Evolutionary conservation across 2,797 vertebrate species (phyloP).

Genomic region (Cynodonichthys magdalenae): DNA sequence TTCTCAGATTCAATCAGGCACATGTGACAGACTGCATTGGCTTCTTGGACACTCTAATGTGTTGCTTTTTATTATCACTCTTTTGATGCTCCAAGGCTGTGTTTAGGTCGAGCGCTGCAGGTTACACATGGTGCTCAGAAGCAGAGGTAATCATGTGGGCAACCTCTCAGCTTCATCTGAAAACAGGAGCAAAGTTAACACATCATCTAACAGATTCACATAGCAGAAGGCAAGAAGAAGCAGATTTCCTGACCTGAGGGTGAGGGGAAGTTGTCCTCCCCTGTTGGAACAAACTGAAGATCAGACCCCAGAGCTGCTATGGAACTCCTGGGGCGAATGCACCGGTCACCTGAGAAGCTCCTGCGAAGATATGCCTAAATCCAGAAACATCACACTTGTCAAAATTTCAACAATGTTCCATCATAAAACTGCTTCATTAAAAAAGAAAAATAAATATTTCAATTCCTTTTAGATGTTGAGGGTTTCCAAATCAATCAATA

Average conservation of each 20-base stretch:
- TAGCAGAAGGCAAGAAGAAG: neutral
- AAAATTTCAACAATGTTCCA: neutral
- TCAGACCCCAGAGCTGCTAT: constrained; percentile 82
- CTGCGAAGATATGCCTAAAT: constrained; percentile 82
- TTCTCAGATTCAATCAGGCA: constrained; percentile 15
- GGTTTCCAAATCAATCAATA: neutral
- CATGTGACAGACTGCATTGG: constrained; percentile 26
- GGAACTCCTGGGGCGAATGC: constrained; percentile 82
- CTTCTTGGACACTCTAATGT: constrained; percentile 20
- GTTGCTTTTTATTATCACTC: constrained; percentile 29
- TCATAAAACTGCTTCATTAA: no score
- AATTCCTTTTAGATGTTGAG: no score
- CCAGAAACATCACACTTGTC: constrained; percentile 15
- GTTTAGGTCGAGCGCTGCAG: constrained; percentile 52
- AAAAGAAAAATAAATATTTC: no score
- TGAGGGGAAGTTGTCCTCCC: constrained; percentile 67
- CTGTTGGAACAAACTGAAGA: constrained; percentile 70
- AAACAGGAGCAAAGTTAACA: constrained; percentile 31
- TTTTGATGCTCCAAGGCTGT: constrained; percentile 41
- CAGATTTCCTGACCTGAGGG: constrained; percentile 77
- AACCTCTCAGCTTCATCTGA: constrained; percentile 80
- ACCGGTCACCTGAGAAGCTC: constrained; percentile 88
- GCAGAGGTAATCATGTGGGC: constrained; percentile 76
- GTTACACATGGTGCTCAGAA: constrained; percentile 35
- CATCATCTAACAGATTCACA: neutral